Evolutionary conservation across 1,140 invertebrate species (phyloP), one percentile per base, ranked within the genome.

Genomic region (Drosophila ercepeae): DNA sequence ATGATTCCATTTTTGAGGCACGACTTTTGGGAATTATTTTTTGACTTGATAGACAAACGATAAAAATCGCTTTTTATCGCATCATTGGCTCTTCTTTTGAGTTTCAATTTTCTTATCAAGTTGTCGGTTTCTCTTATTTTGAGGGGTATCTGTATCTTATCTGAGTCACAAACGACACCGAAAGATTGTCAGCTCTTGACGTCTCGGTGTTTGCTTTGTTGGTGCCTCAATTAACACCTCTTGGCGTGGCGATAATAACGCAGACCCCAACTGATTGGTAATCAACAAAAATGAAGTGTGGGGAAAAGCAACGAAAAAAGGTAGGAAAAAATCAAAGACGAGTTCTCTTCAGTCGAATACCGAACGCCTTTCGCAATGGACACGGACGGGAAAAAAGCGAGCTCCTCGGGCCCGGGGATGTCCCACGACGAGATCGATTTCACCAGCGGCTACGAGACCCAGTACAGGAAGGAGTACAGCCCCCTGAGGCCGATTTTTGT

Each of bases 371-470:
- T 27, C 68, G 69, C 55, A 29, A 86, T 86, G 81, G 82, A 86
- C 82, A 88, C 82, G 68, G 82, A 86, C 32, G 59, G 69, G 32
- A 74, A 64, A 34, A 81, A 67, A 21, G 49, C 51, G 13, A 42
- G 64, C 5, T 39, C 64, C 11, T 44, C 67, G 34, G 46, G 55
- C 11, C 13, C 68, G 6, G 52, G 39, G 1, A 48, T 45, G 19
- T 34, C 42, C 18, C 69, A 82, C 8, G 89, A 90, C 44, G 89
- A 90, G 42, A 52, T 90, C 5, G 89, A 90, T 25, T 90, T 90
- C n/a, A 86, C 63, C 50, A 90, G 89, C 61, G 89, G 89, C 32
- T 90, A 75, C 48, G 89, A 90, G 67, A 90, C 74, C 21, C 89
- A 90, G 42, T 90, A 90, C 54, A 42, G 51, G 9, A 72, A 90